Conservation (phyloP, 2,888 invertebrate species). For the Eurytoma californica region DNA sequence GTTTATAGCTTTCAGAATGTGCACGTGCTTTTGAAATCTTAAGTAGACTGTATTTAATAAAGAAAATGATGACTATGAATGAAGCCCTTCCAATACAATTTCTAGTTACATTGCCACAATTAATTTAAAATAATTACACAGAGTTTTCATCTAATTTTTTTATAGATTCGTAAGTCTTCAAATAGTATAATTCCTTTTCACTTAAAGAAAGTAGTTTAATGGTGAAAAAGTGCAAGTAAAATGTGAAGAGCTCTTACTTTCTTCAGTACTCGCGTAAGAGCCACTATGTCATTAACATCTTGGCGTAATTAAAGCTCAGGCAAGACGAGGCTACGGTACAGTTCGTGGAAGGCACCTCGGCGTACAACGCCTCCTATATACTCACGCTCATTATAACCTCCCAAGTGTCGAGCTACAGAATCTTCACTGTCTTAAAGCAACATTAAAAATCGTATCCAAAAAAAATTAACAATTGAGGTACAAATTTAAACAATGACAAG, state of each 20-base stretch:
- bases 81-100: too few species aligned
- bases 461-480: too few species aligned
- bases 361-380: background rate
- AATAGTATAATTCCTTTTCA: too few species aligned
- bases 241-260: constrained; percentile 4
- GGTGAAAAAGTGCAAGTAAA: constrained; percentile 6
- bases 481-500: too few species aligned
- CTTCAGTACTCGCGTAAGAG: background rate
- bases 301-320: constrained; percentile 47
- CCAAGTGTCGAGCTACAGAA: constrained; percentile 1
- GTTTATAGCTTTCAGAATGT: too few species aligned
- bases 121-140: too few species aligned
- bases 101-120: too few species aligned
- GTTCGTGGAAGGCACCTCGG: constrained; percentile 19
- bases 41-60: too few species aligned
- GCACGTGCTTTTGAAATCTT: too few species aligned
- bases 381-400: constrained; percentile 1
- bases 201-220: background rate
- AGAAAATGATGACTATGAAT: too few species aligned
- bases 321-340: background rate
- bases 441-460: background rate
- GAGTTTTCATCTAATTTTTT: too few species aligned
- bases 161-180: too few species aligned
- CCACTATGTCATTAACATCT: constrained; percentile 40
- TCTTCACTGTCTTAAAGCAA: background rate